phyloP scores from a whole-genome alignment of 2,888 invertebrate species.

The Hecatera dysodea region DNA sequence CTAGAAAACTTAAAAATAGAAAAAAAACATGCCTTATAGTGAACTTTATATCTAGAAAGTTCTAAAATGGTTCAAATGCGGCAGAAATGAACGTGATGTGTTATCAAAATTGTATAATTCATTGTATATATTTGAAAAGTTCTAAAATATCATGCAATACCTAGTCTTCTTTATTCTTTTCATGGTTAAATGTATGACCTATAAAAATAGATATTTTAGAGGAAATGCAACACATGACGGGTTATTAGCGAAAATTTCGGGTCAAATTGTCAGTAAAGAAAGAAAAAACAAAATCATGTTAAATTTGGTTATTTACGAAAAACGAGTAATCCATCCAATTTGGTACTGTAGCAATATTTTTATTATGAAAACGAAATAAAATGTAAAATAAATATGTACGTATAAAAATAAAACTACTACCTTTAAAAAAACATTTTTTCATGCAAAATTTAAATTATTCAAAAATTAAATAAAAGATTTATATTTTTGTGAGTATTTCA shows the following conservation, averaged over 20 bases:
- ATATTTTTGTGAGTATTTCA: constrained; percentile 29
- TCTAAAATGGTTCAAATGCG: constrained; percentile 46
- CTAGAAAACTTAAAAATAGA: constrained; percentile 14
- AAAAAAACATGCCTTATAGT: constrained; percentile 15
- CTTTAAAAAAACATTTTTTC: constrained; percentile 22
- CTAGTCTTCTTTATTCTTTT: background rate
- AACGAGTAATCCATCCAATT: constrained; percentile 80
- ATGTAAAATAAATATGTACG: background rate
- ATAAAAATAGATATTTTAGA: constrained; percentile 2
- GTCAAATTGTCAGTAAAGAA: constrained; percentile 55
- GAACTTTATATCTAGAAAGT: constrained; percentile 3
- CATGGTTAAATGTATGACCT: constrained; percentile 5
- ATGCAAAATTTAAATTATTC: constrained; percentile 39
- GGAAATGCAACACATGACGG: constrained; percentile 45
- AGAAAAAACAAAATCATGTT: constrained; percentile 56
- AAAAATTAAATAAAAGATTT: background rate
- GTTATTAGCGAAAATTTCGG: constrained; percentile 44
- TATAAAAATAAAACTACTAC: constrained; percentile 5
- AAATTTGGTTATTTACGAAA: constrained; percentile 73
- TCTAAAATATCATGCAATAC: constrained; percentile 33
- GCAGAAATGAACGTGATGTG: constrained; percentile 25
- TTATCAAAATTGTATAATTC: background rate
- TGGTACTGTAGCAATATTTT: constrained; percentile 54
- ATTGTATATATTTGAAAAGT: background rate
- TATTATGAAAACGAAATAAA: background rate